Conservation (phyloP, 2,888 invertebrate genomes). For the Dryocosmus kuriphilus region DNA sequence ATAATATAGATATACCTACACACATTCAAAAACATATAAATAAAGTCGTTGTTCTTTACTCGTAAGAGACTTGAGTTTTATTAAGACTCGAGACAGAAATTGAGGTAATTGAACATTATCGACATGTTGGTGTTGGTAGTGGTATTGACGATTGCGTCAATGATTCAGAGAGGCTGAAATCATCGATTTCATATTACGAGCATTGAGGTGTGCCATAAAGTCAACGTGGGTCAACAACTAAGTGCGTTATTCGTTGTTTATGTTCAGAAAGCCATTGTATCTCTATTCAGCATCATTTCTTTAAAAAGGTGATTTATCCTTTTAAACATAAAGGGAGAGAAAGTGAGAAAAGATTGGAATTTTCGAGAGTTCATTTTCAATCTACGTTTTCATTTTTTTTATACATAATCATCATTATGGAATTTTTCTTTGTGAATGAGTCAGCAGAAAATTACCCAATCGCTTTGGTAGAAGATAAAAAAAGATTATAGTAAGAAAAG, state of each 20-base stretch:
- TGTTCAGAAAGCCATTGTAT: conserved; percentile 14
- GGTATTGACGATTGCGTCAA: conserved; percentile 19
- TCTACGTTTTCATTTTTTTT: background rate
- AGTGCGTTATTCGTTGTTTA: conserved; percentile 16
- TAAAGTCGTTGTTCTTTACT: too few relatives aligned
- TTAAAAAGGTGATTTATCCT: background rate
- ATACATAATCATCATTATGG: too few relatives aligned
- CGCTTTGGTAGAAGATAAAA: too few relatives aligned
- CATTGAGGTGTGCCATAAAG: conserved; percentile 39
- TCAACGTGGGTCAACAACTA: background rate
- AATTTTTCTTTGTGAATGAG: too few relatives aligned
- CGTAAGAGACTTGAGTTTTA: too few relatives aligned
- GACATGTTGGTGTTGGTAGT: background rate
- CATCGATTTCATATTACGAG: conserved; percentile 25
- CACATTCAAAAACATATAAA: too few relatives aligned
- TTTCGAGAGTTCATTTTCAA: background rate
- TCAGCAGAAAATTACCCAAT: too few relatives aligned
- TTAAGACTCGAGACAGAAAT: too few relatives aligned
- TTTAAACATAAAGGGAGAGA: background rate
- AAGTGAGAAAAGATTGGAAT: conserved; percentile 12
- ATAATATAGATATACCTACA: too few relatives aligned
- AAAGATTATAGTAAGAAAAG: too few relatives aligned
- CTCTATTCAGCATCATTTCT: conserved; percentile 19
- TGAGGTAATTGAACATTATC: background rate
- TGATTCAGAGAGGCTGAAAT: conserved; percentile 37